Evolutionary conservation across 2,888 invertebrate species (phyloP).

Genomic region (Nephrotoma appendiculata): DNA sequence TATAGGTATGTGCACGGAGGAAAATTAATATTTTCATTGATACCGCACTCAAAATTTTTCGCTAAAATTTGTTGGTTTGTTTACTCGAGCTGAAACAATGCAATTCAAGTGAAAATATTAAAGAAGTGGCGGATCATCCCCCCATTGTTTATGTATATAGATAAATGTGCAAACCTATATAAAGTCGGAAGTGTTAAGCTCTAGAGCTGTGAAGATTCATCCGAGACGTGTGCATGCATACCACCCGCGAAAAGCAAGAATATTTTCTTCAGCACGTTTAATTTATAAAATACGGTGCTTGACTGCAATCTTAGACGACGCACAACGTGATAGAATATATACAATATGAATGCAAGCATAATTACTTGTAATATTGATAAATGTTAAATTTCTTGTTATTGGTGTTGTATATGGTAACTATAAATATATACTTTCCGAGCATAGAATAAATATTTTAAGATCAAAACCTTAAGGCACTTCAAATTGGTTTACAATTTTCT

Average conservation of each 20-base stretch:
- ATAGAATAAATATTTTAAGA: neutral
- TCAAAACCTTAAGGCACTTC: neutral
- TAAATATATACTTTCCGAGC: neutral
- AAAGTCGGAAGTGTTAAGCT: neutral
- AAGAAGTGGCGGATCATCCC: neutral
- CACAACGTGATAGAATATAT: neutral
- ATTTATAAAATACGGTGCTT: neutral
- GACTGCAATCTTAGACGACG: neutral
- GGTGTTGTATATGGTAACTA: neutral
- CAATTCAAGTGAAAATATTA: neutral
- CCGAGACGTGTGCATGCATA: neutral
- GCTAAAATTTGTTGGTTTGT: too few relatives aligned
- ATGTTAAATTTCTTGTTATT: neutral
- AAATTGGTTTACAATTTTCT: neutral
- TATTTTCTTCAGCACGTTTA: neutral
- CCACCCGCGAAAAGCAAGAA: neutral
- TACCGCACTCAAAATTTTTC: neutral
- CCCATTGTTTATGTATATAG: neutral
- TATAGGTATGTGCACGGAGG: neutral
- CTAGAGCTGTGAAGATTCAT: neutral
- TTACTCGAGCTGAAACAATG: neutral
- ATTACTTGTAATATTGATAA: neutral
- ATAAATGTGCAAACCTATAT: neutral
- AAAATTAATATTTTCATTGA: neutral
- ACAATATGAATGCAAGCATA: neutral